Conservation (phyloP, 1,140 invertebrate species). For the Trialeurodes vaporariorum region DNA sequence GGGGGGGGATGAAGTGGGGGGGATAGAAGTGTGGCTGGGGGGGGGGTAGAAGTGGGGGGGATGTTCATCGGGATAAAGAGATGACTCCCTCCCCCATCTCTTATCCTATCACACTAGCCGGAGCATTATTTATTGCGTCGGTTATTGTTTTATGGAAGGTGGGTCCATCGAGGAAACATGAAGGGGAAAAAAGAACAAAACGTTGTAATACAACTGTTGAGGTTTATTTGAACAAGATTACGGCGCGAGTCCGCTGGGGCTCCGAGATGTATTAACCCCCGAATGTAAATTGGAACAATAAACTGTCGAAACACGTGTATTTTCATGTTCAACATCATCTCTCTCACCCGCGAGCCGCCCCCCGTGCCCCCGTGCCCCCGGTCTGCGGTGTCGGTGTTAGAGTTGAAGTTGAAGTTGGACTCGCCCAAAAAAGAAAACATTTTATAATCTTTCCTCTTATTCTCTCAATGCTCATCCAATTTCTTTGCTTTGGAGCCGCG, state of each 20-base stretch:
- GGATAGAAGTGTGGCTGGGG: background rate
- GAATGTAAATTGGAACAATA: conserved; percentile 1
- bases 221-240: conserved; percentile 1
- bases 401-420: too few species aligned
- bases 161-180: background rate
- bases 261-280: background rate
- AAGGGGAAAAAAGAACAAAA: background rate
- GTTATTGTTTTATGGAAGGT: background rate
- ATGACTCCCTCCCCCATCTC: too few species aligned
- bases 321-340: background rate
- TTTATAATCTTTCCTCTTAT: background rate
- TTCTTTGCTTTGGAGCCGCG: background rate
- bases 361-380: too few species aligned
- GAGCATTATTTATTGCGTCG: background rate
- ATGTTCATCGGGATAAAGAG: too few species aligned
- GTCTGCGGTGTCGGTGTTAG: too few species aligned
- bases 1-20: background rate
- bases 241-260: too few species aligned
- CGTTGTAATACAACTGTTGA: background rate
- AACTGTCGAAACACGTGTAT: background rate
- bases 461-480: background rate
- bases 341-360: background rate
- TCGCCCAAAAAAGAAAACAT: too few species aligned
- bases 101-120: too few species aligned
- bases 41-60: too few species aligned